A percentile compares a stretch with the other conserved stretches of the same genome.
Conservation (phyloP, 2,888 invertebrate species). For the Poecilobothrus nobilitatus region DNA sequence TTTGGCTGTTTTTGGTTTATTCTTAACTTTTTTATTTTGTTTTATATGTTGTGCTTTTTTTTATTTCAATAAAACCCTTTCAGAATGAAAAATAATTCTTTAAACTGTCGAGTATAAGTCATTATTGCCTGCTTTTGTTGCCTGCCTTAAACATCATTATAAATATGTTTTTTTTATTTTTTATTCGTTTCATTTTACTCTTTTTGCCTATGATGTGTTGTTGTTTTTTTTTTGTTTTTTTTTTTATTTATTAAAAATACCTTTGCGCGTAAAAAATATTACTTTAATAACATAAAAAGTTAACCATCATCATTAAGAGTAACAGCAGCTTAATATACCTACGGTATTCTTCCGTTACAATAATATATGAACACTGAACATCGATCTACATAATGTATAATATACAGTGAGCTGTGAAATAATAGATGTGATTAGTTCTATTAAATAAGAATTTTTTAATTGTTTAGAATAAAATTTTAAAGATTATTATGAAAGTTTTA, state of each 20-base stretch:
- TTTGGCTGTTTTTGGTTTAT: too few species aligned
- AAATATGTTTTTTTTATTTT: not conserved
- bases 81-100: not conserved
- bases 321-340: not conserved
- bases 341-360: not conserved
- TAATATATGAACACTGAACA: too few species aligned
- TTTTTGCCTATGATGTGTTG: not conserved
- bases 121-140: not conserved
- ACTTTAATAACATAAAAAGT: constrained; percentile 3
- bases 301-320: not conserved
- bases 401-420: too few species aligned
- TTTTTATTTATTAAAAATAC: too few species aligned
- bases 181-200: not conserved
- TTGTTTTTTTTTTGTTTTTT: too few species aligned
- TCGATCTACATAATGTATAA: too few species aligned
- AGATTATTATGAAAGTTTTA: too few species aligned
- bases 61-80: not conserved
- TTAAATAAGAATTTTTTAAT: too few species aligned
- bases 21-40: not conserved
- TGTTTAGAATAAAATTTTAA: too few species aligned
- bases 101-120: not conserved
- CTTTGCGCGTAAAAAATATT: constrained; percentile 5
- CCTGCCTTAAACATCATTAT: not conserved
- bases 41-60: too few species aligned
- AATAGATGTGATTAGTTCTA: too few species aligned